A percentile compares a stretch with the other conserved stretches of the same genome.
phyloP scores from a whole-genome alignment of 2,797 vertebrate species.

The Esox lucius region DNA sequence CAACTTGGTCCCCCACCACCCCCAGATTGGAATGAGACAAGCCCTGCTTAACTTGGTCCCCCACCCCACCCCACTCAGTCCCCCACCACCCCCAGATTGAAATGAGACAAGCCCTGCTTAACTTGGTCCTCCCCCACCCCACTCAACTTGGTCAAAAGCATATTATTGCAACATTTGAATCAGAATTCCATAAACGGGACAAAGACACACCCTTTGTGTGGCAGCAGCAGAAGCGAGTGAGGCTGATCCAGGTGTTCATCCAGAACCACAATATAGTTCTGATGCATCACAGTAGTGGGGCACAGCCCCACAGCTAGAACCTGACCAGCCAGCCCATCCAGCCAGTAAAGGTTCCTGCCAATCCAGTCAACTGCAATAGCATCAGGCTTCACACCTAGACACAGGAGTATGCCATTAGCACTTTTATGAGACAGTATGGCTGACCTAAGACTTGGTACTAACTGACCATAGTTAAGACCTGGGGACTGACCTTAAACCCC shows the following conservation, averaged over 20 bases:
- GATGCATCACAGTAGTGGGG: slow-evolving; percentile 59
- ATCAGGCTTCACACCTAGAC: slow-evolving; percentile 84
- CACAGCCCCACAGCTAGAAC: slow-evolving; percentile 80
- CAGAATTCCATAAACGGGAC: no score
- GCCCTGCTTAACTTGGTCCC: no score
- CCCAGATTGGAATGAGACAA: no score
- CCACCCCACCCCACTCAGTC: no score
- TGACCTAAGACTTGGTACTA: not conserved
- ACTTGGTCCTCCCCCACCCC: no score
- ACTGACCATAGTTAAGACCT: not conserved
- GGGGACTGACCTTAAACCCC: no score
- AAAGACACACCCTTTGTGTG: slow-evolving; percentile 87
- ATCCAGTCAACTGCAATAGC: slow-evolving; percentile 89
- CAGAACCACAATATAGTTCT: slow-evolving; percentile 80
- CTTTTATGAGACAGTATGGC: not conserved
- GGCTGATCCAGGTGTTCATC: slow-evolving; percentile 82
- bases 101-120: no score
- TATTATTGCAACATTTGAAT: no score
- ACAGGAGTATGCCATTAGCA: not conserved
- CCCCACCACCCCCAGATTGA: no score
- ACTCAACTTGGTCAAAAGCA: no score
- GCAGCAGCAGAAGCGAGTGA: slow-evolving; percentile 81
- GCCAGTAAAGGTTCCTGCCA: slow-evolving; percentile 91
- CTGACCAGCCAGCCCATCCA: slow-evolving; percentile 80
- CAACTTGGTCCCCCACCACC: no score